A percentile compares a stretch with the other conserved stretches of the same genome.
Conservation (phyloP, 2,113 vertebrate species). For the Actinemys pallida region DNA sequence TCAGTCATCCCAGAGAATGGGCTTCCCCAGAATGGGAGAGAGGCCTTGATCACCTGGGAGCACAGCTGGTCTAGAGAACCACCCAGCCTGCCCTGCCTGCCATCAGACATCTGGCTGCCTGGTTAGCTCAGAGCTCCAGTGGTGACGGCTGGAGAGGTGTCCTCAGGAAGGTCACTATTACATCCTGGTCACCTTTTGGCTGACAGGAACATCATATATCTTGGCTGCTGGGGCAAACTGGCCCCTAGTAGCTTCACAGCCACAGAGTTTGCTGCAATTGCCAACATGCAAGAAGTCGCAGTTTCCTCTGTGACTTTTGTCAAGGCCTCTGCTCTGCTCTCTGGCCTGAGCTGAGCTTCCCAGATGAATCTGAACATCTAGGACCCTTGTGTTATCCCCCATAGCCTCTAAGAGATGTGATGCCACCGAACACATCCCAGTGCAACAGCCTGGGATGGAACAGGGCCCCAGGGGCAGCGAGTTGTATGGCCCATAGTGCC, state of each 20-base stretch:
- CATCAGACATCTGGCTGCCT: neutral
- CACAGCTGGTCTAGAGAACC: neutral
- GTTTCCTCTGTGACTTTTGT: neutral
- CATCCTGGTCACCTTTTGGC: neutral
- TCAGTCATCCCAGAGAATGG: too few species aligned
- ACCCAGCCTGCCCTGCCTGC: too few species aligned
- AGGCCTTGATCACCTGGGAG: neutral
- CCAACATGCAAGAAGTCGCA: neutral
- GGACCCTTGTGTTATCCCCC: neutral
- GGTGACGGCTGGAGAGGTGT: neutral
- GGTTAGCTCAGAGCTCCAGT: neutral
- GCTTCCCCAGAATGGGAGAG: neutral
- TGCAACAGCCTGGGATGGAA: neutral
- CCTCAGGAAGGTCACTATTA: neutral
- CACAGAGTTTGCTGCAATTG: neutral
- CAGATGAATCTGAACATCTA: neutral
- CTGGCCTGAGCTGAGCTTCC: neutral
- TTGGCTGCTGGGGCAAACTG: neutral
- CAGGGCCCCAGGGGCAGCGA: neutral
- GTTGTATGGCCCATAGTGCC: too few species aligned
- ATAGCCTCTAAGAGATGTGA: neutral
- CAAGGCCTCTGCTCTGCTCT: neutral
- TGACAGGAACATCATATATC: neutral
- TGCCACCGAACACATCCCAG: too few species aligned
- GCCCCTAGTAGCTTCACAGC: neutral